Percentiles rank a stretch among this genome's conserved stretches.
Conservation (phyloP, 2,797 vertebrate genomes). For the Cheirogaleus major region DNA sequence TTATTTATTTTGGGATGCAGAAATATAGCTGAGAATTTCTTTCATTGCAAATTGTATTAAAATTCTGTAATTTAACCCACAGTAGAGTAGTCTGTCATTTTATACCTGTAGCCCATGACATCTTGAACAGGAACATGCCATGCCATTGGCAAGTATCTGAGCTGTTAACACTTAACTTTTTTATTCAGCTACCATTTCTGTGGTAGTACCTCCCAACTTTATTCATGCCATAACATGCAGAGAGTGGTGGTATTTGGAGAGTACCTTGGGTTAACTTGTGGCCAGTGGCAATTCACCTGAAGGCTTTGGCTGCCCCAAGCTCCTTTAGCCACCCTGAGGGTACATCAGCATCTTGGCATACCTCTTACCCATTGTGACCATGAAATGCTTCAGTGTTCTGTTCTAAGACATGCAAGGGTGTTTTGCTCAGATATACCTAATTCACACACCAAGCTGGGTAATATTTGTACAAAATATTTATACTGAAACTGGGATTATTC, state of each 20-base stretch:
- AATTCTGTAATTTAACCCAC: slow-evolving; percentile 9
- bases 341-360: background rate
- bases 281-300: background rate
- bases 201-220: background rate
- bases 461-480: background rate
- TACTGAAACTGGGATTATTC: background rate
- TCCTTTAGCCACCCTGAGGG: background rate
- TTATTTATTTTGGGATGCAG: slow-evolving; percentile 31
- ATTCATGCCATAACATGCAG: background rate
- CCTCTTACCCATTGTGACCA: background rate
- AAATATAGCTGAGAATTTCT: background rate
- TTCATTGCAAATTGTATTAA: background rate
- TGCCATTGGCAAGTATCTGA: background rate
- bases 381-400: background rate
- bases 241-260: background rate
- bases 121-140: background rate
- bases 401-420: background rate
- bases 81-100: background rate
- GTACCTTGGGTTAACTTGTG: background rate
- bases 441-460: background rate
- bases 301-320: background rate
- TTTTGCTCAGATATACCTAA: background rate
- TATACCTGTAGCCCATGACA: background rate
- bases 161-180: background rate
- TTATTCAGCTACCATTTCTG: background rate